Base-by-base conservation (phyloP, 2,113 vertebrate species). In the Arothron firmamentum region DNA sequence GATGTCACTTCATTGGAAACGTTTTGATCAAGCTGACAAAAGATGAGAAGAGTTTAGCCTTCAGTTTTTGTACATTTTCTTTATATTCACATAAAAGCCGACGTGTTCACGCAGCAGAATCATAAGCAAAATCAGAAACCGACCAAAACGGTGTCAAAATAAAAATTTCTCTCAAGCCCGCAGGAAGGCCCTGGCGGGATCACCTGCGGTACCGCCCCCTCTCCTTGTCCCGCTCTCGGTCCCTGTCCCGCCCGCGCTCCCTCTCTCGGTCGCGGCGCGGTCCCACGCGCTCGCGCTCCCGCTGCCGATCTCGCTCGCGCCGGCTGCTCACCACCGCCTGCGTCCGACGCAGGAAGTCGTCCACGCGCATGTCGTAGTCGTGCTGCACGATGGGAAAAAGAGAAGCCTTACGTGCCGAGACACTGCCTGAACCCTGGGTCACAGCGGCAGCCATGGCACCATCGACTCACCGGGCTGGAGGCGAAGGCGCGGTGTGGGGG, bases 351-450 rank as follows among this genome's bases (percentile, higher is more conserved):
- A 99, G 93, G 82, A 99, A 99, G 87, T 99, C 97, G 0, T 99
- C 97, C 67, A 99, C 97, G 6, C 96, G 92, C 97, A 98, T 99
- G 77, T 99, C 97, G 19, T 99, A 99, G 88, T 99, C 97, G 1
- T 98, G 97, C 97, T 99, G 89, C 17, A 71, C 46, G 34, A 56
- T 11, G 65, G 52, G 18, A 2, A n/a, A 20, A 55, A 21, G n/a
- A 55, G 9, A 42, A 42, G 18, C 18, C 6, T 31, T 10, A 49
- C 1, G 16, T 47, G 47, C 16, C 18, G 5, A 17, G 23, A 53
- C 2, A 4, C 25, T 28, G 25, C 25, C 3, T 7, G 1, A 31
- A 34, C 6, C 16, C 8, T 10, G 4, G 12, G 28, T 38, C 9
- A 4, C 1, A 38, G 1, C 11, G 34, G 8, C 34, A 38, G 10